phyloP scores from a whole-genome alignment of 2,888 invertebrate species.

The Ectobius pallidus region DNA sequence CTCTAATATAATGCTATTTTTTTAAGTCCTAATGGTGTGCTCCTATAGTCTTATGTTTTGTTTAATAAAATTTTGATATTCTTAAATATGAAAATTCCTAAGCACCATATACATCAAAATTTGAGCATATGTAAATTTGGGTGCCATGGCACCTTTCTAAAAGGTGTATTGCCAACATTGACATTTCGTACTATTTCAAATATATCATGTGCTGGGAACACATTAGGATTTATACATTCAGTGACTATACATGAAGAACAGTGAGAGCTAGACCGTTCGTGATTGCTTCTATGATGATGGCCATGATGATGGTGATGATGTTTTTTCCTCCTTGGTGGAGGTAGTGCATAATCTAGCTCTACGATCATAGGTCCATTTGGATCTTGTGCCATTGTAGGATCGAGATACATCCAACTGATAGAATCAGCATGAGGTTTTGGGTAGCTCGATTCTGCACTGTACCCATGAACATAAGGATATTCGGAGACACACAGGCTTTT shows the following conservation, averaged over 20 bases:
- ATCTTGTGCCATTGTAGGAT: conserved; percentile 48
- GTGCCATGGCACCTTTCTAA: conserved; percentile 59
- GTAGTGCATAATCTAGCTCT: conserved; percentile 47
- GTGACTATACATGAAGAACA: conserved; percentile 13
- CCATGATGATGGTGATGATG: conserved; percentile 39
- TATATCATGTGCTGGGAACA: conserved; percentile 17
- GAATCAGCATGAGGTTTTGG: conserved; percentile 50
- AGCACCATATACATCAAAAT: conserved; percentile 40
- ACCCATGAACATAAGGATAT: not conserved
- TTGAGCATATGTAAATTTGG: conserved; percentile 57
- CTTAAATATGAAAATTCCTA: not conserved
- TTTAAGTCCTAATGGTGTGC: not conserved
- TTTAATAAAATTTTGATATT: too few species aligned
- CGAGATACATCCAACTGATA: conserved; percentile 50
- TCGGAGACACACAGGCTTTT: conserved; percentile 18
- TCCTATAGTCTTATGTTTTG: not conserved
- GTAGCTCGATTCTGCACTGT: conserved; percentile 22
- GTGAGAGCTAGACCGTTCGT: conserved; percentile 26
- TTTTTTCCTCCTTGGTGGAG: conserved; percentile 47
- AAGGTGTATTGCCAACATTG: conserved; percentile 45
- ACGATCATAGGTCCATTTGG: conserved; percentile 44
- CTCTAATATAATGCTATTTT: not conserved
- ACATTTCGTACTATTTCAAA: conserved; percentile 18
- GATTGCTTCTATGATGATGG: conserved; percentile 28
- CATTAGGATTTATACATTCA: conserved; percentile 6